Conservation (phyloP, 2,888 invertebrate species). For the Eupithecia exiguata region DNA sequence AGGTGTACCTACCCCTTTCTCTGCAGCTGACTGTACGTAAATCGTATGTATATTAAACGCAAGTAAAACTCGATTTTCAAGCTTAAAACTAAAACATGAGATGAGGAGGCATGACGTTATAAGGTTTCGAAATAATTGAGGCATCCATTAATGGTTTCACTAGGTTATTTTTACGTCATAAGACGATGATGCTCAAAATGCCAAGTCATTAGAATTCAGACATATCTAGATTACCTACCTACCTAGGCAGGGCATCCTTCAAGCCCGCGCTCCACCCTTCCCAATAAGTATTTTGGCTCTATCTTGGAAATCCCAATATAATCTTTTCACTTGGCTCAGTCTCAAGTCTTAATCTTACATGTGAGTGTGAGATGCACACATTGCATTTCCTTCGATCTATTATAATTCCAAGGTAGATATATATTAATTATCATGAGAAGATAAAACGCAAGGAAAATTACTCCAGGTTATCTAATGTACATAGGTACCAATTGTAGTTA, state of each 20-base stretch:
- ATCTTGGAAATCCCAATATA: conserved; percentile 20
- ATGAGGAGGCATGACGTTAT: not conserved
- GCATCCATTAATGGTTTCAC: not conserved
- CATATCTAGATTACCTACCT: too few species aligned
- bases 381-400: conserved; percentile 25
- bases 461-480: not conserved
- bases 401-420: not conserved
- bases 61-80: not conserved
- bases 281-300: conserved; percentile 20
- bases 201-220: not conserved
- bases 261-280: not conserved
- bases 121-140: not conserved
- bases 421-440: not conserved
- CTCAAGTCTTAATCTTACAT: conserved; percentile 12
- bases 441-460: not conserved
- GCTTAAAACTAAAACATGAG: not conserved
- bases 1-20: too few species aligned
- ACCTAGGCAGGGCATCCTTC: not conserved
- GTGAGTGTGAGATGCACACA: conserved; percentile 27
- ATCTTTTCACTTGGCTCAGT: conserved; percentile 24
- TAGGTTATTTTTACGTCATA: not conserved
- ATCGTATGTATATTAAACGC: not conserved
- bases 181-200: not conserved
- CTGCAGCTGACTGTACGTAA: too few species aligned
- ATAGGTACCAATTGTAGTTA: not conserved